These are phyloP conservation scores for Nannospalax galili DNA, from an alignment of 2,113 vertebrate species.

Conservation along the genomic window DNA sequence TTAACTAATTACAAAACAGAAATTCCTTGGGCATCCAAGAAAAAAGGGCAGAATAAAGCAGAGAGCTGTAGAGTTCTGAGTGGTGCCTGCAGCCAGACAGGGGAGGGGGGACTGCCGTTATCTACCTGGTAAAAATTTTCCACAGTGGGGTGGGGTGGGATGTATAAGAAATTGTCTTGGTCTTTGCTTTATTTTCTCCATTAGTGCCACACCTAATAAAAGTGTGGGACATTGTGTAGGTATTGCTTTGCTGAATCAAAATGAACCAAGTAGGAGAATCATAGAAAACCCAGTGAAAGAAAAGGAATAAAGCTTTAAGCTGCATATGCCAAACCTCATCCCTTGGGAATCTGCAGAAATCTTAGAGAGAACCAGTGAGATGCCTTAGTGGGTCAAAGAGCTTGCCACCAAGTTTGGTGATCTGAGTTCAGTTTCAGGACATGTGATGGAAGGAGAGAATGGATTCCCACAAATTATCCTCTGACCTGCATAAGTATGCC, in stretches of 20 bases:
- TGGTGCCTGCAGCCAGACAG: background rate
- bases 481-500: background rate
- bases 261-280: background rate
- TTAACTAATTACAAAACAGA: background rate
- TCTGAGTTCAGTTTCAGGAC: background rate
- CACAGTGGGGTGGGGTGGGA: background rate
- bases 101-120: background rate
- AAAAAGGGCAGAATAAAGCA: background rate
- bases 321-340: accelerated
- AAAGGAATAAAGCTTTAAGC: background rate
- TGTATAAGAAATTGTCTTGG: background rate
- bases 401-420: background rate
- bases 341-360: background rate
- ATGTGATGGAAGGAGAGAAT: background rate
- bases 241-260: background rate
- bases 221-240: background rate
- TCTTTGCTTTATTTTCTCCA: background rate
- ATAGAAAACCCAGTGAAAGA: background rate
- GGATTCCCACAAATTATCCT: background rate
- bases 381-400: too few species aligned
- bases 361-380: background rate
- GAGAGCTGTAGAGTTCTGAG: background rate
- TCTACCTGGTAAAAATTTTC: background rate
- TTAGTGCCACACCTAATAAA: background rate
- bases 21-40: background rate